A percentile compares a stretch with the other conserved stretches of the same genome.
These are phyloP conservation scores for Dinoponera quadriceps DNA, from an alignment of 1,140 invertebrate genomes.

Conservation along the genomic window DNA sequence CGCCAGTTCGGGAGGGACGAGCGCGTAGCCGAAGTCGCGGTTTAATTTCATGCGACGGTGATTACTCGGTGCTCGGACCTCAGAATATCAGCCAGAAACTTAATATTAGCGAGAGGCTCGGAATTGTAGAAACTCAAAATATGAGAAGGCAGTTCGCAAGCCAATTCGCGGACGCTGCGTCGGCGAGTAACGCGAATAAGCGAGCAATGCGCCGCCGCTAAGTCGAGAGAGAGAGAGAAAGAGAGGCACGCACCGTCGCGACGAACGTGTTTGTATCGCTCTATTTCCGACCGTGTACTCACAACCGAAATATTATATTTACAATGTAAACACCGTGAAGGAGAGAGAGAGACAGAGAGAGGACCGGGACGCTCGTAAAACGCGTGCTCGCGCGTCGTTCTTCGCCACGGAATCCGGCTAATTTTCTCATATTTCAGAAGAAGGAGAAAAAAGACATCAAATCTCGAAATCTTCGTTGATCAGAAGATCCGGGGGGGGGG, in stretches of 20 bases:
- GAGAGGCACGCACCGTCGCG: no score
- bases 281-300: conserved; percentile 10
- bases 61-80: conserved; percentile 45
- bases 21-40: conserved; percentile 3
- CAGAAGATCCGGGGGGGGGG: no score
- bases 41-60: conserved; percentile 57
- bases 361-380: not conserved
- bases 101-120: conserved; percentile 51
- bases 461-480: no score
- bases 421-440: not conserved
- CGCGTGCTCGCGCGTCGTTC: not conserved
- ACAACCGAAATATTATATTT: conserved; percentile 1
- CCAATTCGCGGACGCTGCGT: conserved; percentile 30
- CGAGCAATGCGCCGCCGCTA: not conserved
- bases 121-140: conserved; percentile 58
- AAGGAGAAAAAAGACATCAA: not conserved
- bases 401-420: not conserved
- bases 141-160: conserved; percentile 18
- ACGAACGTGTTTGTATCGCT: not conserved
- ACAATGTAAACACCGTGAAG: conserved; percentile 29
- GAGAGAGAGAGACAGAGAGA: not conserved
- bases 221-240: not conserved
- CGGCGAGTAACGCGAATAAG: no score
- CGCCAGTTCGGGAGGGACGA: not conserved
- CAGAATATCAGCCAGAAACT: conserved; percentile 54